Base-by-base conservation (phyloP, 2,797 vertebrate genomes). In the Poeciliopsis gracilis region DNA sequence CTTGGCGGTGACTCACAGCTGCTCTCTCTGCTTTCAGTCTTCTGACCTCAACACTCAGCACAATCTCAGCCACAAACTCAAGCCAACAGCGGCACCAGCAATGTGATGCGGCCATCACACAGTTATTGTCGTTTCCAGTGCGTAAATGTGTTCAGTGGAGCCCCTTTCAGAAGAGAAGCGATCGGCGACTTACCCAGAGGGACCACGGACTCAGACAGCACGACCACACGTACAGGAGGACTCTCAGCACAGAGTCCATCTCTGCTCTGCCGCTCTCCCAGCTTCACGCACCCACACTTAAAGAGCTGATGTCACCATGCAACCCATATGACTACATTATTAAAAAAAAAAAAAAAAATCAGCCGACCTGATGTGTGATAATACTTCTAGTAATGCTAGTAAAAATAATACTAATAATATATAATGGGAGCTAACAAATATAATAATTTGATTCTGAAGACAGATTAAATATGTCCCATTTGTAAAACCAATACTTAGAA, bases 101-200 rank as follows among this genome's bases (percentile, higher is more conserved):
- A 77, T 28, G 75, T 12, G 20, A 79, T 2, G 41, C 0, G 76
- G 43, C 76, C 3, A 28, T 51, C 5, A 10, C 16, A 25, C 20
- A 25, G 41, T 41, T 41, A 41, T 9, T 36, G 63, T 4, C 5
- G 49, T 51, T 33, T 41, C 30, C 25, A 7, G 23, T 45, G 41
- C n/a, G 25, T 13, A 70, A 45, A n/a, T 28, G 41, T n/a, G 6
- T 45, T 45, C 9, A 81, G 67, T 15, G 51, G 81, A 82, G 70
- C n/a, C 36, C n/a, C 20, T 18, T 45, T 23, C 66, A n/a, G 10
- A 23, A 77, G 6, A 82, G 30, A 81, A n/a, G 20, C 18, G 25
- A 20, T 77, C 63, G 7, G 18, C 70, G 63, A 93, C 93, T 94
- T 82, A 94, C 93, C 92, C 88, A 94, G 70, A 87, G 63, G 73